Percentiles rank a stretch among this genome's conserved stretches.
Evolutionary conservation across 2,888 invertebrate genomes (phyloP).

Genomic region (Mythimna pallens): DNA sequence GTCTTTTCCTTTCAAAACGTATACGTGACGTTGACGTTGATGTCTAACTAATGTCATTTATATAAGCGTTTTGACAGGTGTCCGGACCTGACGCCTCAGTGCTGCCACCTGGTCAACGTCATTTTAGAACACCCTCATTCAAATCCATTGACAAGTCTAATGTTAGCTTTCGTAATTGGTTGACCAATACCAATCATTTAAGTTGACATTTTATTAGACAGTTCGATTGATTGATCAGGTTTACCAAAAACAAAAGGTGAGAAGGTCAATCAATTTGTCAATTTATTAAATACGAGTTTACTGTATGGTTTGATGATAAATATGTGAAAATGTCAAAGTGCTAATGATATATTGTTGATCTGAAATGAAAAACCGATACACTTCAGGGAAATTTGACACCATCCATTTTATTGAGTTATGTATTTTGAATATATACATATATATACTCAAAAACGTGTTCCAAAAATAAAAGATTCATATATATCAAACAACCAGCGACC

Average conservation of each 20-base stretch:
- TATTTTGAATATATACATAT: not conserved
- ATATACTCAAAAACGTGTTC: no score
- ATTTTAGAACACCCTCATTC: no score
- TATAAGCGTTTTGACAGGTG: no score
- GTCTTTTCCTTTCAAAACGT: no score
- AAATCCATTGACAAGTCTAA: not conserved
- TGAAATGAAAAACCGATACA: slow-evolving; percentile 38
- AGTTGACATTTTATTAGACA: slow-evolving; percentile 1
- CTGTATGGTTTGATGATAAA: not conserved
- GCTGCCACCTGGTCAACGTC: no score
- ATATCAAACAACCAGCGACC: no score
- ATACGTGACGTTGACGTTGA: no score
- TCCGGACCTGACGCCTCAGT: no score
- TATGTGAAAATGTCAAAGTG: not conserved
- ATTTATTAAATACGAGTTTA: not conserved
- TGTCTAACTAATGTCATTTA: no score
- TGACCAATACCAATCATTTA: slow-evolving; percentile 20
- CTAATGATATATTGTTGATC: slow-evolving; percentile 30
- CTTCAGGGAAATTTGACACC: slow-evolving; percentile 6
- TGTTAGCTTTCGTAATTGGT: not conserved
- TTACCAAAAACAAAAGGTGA: not conserved
- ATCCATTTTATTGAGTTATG: slow-evolving; percentile 14
- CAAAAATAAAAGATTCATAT: no score
- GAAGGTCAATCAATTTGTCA: slow-evolving; percentile 8
- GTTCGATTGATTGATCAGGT: slow-evolving; percentile 23